Evolutionary conservation across 2,113 vertebrate species (phyloP).

Genomic region (Quiscalus mexicanus): DNA sequence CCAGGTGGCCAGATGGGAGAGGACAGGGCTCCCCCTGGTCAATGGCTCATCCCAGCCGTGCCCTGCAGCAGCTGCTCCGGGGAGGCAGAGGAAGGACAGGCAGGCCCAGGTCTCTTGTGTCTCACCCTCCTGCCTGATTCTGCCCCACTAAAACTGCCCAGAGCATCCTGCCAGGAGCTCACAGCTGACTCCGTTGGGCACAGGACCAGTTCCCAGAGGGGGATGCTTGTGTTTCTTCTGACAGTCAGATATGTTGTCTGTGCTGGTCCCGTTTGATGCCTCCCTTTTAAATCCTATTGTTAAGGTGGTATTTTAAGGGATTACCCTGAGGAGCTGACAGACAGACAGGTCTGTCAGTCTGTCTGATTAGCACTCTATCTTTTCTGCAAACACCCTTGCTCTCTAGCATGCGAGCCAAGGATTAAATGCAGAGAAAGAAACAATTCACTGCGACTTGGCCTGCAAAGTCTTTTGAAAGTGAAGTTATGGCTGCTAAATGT

Average conservation of each 20-base stretch:
- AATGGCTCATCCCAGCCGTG: not conserved
- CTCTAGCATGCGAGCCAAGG: not conserved
- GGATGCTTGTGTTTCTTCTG: not conserved
- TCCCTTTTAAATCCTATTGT: not conserved
- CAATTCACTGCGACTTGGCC: constrained; percentile 9
- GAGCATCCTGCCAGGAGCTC: not conserved
- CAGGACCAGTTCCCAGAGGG: not conserved
- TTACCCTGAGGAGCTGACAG: not conserved
- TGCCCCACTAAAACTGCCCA: not conserved
- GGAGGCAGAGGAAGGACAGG: not conserved
- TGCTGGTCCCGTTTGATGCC: not conserved
- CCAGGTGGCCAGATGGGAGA: not conserved
- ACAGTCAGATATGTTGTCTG: not conserved
- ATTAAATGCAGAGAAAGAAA: constrained; percentile 28
- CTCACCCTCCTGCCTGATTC: not conserved
- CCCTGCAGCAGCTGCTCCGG: not conserved
- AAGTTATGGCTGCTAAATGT: constrained; percentile 48
- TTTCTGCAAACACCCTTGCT: not conserved
- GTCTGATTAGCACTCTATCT: constrained; percentile 6
- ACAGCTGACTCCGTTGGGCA: not conserved
- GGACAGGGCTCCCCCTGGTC: not conserved
- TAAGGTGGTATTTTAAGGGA: not conserved
- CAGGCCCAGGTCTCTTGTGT: not conserved
- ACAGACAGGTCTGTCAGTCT: not conserved
- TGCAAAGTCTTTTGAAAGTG: constrained; percentile 32